A percentile compares a stretch with the other conserved stretches of the same genome.
These are phyloP conservation scores for Drosophila subobscura DNA, from an alignment of 1,140 invertebrate genomes.

Conservation along the genomic window DNA sequence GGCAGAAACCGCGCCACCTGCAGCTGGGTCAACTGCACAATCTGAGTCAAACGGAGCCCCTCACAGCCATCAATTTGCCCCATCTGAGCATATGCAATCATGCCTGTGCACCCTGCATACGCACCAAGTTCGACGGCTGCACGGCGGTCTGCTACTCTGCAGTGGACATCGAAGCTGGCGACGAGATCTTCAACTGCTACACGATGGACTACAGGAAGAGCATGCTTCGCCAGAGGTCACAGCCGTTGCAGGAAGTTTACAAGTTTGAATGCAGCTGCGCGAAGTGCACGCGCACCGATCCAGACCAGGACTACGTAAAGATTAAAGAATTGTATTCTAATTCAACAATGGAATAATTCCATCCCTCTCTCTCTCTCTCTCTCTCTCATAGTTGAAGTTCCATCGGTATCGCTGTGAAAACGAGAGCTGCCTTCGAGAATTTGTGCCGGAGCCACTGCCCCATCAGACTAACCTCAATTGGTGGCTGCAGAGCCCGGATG, in stretches of 20 bases:
- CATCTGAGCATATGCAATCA: constrained; percentile 72
- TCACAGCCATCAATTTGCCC: constrained; percentile 69
- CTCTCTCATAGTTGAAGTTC: constrained; percentile 40
- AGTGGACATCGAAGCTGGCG: constrained; percentile 19
- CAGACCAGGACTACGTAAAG: constrained; percentile 66
- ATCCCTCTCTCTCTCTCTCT: neutral
- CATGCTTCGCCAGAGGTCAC: constrained; percentile 12
- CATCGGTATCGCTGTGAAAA: constrained; percentile 68
- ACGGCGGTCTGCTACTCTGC: constrained; percentile 39
- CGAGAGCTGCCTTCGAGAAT: constrained; percentile 36
- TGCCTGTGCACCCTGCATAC: constrained; percentile 52
- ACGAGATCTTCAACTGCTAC: constrained; percentile 75
- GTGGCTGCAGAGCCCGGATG: constrained; percentile 39
- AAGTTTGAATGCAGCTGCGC: constrained; percentile 64
- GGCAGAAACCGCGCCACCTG: constrained; percentile 49
- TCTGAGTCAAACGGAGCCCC: constrained; percentile 22
- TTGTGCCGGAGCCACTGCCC: constrained; percentile 9
- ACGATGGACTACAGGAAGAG: constrained; percentile 47
- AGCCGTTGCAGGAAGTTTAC: constrained; percentile 43
- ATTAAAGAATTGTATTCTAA: neutral
- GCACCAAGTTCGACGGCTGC: constrained; percentile 54
- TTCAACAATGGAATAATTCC: neutral
- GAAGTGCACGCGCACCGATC: constrained; percentile 36
- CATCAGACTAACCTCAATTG: constrained; percentile 35
- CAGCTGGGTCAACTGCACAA: constrained; percentile 53